Conservation (phyloP, 2,888 invertebrate species). For the Antheraea yamamai region DNA sequence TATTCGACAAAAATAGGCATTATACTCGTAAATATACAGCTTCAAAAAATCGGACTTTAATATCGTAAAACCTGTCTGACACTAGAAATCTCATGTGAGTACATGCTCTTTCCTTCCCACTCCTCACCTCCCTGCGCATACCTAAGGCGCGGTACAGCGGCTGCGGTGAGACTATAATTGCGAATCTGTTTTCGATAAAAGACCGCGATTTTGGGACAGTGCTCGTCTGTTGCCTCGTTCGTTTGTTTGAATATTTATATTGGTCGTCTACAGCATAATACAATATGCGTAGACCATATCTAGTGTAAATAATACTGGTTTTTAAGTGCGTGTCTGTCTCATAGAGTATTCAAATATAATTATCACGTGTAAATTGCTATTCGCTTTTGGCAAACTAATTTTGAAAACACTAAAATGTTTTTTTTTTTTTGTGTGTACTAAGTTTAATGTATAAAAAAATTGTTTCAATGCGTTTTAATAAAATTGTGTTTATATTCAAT, state of each 20-base stretch:
- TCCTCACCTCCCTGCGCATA: too few relatives aligned
- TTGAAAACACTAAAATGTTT: background rate
- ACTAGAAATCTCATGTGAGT: too few relatives aligned
- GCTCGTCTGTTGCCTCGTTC: background rate
- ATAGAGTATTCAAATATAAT: background rate
- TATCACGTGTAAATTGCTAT: background rate
- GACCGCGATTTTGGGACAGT: too few relatives aligned
- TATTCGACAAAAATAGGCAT: too few relatives aligned
- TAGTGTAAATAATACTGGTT: constrained; percentile 2
- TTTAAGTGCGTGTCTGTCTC: background rate
- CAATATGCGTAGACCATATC: background rate
- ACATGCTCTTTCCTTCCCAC: too few relatives aligned
- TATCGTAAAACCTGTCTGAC: too few relatives aligned
- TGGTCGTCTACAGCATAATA: background rate
- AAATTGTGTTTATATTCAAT: background rate
- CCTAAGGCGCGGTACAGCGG: too few relatives aligned
- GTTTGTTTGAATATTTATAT: background rate
- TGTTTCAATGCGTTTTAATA: background rate
- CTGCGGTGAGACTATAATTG: too few relatives aligned
- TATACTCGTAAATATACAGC: too few relatives aligned
- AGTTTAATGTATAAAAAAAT: background rate
- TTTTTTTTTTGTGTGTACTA: background rate
- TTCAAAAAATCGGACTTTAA: too few relatives aligned
- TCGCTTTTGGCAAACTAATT: constrained; percentile 1
- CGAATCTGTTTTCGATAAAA: too few relatives aligned